phyloP scores from a whole-genome alignment of 2,888 invertebrate species.

The Cephus spinipes region DNA sequence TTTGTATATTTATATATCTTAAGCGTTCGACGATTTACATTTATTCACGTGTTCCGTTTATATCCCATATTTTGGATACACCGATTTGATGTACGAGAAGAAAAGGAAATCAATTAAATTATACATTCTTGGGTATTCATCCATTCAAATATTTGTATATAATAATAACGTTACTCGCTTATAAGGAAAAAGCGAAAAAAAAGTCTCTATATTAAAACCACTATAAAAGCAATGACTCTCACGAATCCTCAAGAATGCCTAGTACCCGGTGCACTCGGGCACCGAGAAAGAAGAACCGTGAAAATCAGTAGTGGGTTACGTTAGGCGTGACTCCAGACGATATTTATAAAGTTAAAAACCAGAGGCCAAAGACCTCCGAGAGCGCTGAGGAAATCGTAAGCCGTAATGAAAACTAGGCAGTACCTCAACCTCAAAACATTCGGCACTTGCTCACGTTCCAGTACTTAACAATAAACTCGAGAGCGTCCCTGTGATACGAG shows the following conservation, averaged over 20 bases:
- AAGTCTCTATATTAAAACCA: background rate
- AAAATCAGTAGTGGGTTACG: background rate
- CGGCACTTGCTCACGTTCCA: background rate
- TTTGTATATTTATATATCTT: background rate
- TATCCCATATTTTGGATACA: background rate
- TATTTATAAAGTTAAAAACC: slow-evolving; percentile 53
- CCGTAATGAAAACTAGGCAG: background rate
- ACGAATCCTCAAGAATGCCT: background rate
- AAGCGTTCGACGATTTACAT: background rate
- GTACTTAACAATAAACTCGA: background rate
- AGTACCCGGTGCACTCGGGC: slow-evolving; percentile 42
- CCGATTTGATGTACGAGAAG: background rate
- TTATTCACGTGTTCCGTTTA: background rate
- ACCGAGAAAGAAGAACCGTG: slow-evolving; percentile 13
- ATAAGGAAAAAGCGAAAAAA: background rate
- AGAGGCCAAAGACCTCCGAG: slow-evolving; percentile 41
- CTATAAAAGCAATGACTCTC: background rate
- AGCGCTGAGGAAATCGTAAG: background rate
- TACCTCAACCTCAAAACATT: background rate
- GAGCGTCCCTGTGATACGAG: background rate
- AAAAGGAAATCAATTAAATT: background rate
- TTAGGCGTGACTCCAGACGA: slow-evolving; percentile 21
- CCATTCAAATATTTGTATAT: background rate
- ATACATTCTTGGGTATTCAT: background rate
- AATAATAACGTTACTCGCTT: background rate